Evolutionary conservation across 2,797 vertebrate species (phyloP).

Genomic region (Schizopygopsis malacanthus): DNA sequence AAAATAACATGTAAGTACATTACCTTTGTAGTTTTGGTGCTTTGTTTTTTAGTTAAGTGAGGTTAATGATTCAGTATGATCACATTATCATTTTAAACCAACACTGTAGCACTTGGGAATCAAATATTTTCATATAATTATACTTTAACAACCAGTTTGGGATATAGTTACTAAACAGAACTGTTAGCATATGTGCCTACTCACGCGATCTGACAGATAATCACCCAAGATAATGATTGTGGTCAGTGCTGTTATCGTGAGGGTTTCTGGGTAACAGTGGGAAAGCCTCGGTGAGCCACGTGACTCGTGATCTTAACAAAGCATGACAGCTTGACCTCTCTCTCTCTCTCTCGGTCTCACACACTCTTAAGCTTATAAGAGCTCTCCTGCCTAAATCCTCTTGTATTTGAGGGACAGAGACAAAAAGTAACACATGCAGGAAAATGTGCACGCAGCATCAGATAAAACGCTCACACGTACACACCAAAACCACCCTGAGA

Average conservation of each 20-base stretch:
- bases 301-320: slow-evolving; percentile 47
- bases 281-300: slow-evolving; percentile 26
- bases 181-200: not conserved
- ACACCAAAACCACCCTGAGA: not conserved
- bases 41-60: not conserved
- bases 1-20: not conserved
- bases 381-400: slow-evolving; percentile 36
- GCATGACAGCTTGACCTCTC: slow-evolving; percentile 44
- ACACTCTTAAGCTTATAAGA: slow-evolving; percentile 41
- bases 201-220: not conserved
- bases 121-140: not conserved
- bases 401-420: slow-evolving; percentile 31
- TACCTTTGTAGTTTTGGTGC: not conserved
- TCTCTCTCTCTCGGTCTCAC: not conserved
- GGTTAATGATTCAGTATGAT: not conserved
- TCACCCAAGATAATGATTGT: not conserved
- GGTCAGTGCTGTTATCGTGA: not conserved
- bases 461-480: not conserved
- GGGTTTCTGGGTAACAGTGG: slow-evolving; percentile 10
- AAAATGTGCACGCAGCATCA: not conserved
- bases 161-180: not conserved
- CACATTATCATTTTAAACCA: not conserved
- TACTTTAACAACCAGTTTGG: not conserved
- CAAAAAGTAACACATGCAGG: slow-evolving; percentile 20
- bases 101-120: not conserved